These are phyloP conservation scores for Hydrocynus forskahlii DNA, from an alignment of 2,797 vertebrate species.

Conservation along the genomic window DNA sequence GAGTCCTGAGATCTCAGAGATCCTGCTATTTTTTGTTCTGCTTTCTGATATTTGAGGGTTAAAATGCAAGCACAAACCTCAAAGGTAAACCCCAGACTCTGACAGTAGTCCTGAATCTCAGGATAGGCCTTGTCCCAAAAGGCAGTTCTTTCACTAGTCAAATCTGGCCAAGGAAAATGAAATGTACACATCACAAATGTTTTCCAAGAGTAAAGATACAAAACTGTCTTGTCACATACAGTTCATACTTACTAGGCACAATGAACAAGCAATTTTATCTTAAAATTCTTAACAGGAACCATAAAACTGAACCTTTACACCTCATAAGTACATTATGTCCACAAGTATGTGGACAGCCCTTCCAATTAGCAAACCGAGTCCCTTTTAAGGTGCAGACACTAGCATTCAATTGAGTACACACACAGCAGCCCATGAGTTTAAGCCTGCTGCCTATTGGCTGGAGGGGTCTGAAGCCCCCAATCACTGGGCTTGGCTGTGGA, in stretches of 20 bases:
- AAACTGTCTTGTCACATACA: background rate
- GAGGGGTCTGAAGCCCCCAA: too few relatives aligned
- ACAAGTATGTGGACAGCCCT: background rate
- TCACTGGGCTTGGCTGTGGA: background rate
- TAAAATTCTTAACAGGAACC: background rate
- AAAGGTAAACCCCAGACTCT: slow-evolving; percentile 77
- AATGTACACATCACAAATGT: background rate
- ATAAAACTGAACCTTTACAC: background rate
- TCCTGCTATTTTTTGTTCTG: too few relatives aligned
- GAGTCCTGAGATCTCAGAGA: too few relatives aligned
- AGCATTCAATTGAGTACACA: too few relatives aligned
- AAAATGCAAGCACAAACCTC: slow-evolving; percentile 73
- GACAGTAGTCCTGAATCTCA: slow-evolving; percentile 81
- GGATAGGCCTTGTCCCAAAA: slow-evolving; percentile 80
- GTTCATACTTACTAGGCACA: too few relatives aligned
- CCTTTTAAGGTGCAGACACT: background rate
- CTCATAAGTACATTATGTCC: background rate
- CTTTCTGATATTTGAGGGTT: background rate
- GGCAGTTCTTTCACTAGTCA: slow-evolving; percentile 77
- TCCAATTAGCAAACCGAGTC: background rate
- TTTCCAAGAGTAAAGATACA: background rate
- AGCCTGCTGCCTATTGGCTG: too few relatives aligned
- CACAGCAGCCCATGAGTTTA: too few relatives aligned
- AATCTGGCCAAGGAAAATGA: slow-evolving; percentile 70
- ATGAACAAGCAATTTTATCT: background rate